A percentile compares a stretch with the other conserved stretches of the same genome.
Conservation (phyloP, 2,888 invertebrate genomes). For the Xanthia icteritia region DNA sequence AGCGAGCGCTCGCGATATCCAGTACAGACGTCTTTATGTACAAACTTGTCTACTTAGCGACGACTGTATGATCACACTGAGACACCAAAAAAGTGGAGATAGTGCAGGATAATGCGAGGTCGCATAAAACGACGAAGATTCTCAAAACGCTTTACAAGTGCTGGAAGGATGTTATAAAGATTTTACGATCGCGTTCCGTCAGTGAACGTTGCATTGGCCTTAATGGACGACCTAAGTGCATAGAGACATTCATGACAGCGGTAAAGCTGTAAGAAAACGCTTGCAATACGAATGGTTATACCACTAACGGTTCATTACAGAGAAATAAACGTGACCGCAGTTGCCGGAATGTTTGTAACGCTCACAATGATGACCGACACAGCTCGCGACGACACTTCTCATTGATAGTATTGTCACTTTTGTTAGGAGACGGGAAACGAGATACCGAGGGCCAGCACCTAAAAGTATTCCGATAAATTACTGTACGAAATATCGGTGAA, state of each 20-base stretch:
- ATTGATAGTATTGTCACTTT: conserved; percentile 51
- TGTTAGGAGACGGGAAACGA: conserved; percentile 42
- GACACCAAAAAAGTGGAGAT: conserved; percentile 77
- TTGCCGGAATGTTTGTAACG: conserved; percentile 63
- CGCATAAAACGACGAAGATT: conserved; percentile 86
- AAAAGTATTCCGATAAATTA: conserved; percentile 42
- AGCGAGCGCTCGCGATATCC: conserved; percentile 66
- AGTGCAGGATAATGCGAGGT: conserved; percentile 82
- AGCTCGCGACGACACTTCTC: conserved; percentile 20
- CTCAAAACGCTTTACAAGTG: conserved; percentile 89
- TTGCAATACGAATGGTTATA: conserved; percentile 76
- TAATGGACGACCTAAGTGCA: conserved; percentile 90
- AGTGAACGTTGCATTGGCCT: conserved; percentile 87
- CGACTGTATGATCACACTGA: conserved; percentile 70
- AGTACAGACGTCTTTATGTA: conserved; percentile 77
- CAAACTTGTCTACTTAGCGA: conserved; percentile 75
- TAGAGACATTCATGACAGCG: conserved; percentile 88
- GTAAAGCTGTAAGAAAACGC: conserved; percentile 80
- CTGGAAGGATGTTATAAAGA: conserved; percentile 90
- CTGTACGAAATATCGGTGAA: conserved; percentile 19
- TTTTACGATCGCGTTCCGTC: conserved; percentile 89
- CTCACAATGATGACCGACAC: conserved; percentile 55
- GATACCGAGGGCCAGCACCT: conserved; percentile 25
- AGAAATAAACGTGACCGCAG: conserved; percentile 65
- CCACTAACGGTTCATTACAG: conserved; percentile 77